Evolutionary conservation across 2,888 invertebrate species (phyloP), one percentile per base, ranked within the genome.

Genomic region (Gordius sp.): DNA sequence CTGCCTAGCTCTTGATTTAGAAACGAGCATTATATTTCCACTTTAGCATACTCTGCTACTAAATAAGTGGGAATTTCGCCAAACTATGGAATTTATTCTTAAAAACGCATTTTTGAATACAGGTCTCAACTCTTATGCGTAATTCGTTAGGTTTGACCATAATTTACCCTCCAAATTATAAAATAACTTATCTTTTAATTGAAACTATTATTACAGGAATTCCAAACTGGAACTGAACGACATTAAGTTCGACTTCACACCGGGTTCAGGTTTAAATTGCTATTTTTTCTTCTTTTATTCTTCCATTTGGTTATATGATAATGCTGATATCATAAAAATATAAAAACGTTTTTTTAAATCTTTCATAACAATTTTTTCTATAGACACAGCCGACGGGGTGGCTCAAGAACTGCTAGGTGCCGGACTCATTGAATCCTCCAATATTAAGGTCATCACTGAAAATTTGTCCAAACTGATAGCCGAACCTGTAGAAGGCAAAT

Each of bases 211-310:
- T 61, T 63, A 26, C 59, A 61, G 68, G 41, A 93, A 93, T 73
- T 75, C 79, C 47, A 79, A 79, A 61, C 76, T 81, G 58, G 91
- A 93, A 70, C 71, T 97, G 62, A 91, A 93, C 69, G 93, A 97
- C 69, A 97, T 97, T 64, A 78, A 87, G 63, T 97, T 97, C 70
- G 91, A 97, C 71, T 97, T 82, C 68, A 80, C 82, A 1, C 63
- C 62, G 8, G 62, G 63, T 25, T 59, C 60, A 25, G 66, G 67
- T 60, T 65, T 65, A 57, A 2, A 16, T 57, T 56, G 8, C 16
- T 23, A 33, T 33, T 47, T n/a, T 4, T 56, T 18, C 4, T 56
- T 23, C 18, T 61, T 59, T 27, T 53, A 1, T 57, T 56, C 39
- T 33, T 33, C n/a, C 39, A 13, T n/a, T 33, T 33, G 39, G 39